Percentiles rank a stretch among this genome's conserved stretches.
Conservation (phyloP, 1,140 invertebrate species). For the Lepidurus arcticus region DNA sequence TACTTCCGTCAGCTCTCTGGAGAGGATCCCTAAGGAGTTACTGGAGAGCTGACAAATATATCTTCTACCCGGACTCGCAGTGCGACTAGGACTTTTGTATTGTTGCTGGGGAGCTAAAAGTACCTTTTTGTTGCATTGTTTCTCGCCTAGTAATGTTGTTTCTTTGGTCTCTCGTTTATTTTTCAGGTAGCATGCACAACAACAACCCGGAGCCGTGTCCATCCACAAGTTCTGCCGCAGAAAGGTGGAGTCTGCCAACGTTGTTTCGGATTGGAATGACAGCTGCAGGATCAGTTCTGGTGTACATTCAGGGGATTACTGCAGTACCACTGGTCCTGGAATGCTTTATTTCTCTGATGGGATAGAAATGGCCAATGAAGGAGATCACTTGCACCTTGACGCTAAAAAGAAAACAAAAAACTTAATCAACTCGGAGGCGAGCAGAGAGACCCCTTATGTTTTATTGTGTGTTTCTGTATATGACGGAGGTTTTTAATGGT, state of each 20-base stretch:
- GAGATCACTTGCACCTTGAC: neutral
- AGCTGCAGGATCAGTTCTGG: neutral
- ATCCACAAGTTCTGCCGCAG: constrained; percentile 12
- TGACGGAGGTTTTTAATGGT: neutral
- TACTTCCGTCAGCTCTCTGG: neutral
- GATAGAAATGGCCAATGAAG: neutral
- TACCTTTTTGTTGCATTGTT: neutral
- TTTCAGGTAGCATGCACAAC: constrained; percentile 14
- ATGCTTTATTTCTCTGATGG: neutral
- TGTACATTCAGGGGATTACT: neutral
- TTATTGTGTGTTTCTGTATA: neutral
- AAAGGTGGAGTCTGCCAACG: constrained; percentile 5
- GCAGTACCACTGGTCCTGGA: neutral
- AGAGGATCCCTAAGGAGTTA: neutral
- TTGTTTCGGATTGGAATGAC: neutral
- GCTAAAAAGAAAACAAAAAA: neutral
- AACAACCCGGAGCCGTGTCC: constrained; percentile 13
- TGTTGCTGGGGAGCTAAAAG: neutral
- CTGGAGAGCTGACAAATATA: constrained; percentile 5
- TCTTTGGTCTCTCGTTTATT: neutral
- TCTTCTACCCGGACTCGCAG: neutral
- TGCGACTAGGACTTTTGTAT: neutral
- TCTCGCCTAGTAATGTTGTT: neutral
- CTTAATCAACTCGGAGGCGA: neutral
- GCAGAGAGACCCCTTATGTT: neutral